Conservation (phyloP, 2,113 vertebrate species). For the Camelus dromedarius region DNA sequence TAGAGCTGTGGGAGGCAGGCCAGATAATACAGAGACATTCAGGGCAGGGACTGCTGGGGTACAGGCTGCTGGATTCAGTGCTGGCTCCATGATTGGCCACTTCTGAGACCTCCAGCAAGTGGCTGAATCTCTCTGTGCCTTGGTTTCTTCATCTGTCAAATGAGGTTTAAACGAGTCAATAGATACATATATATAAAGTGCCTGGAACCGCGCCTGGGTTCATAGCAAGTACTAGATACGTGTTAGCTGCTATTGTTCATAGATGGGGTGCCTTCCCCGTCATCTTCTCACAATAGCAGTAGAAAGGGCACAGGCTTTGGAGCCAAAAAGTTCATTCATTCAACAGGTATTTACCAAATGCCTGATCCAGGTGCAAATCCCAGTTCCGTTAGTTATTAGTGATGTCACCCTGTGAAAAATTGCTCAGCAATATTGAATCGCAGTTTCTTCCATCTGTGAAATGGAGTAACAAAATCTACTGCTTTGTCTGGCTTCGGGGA, state of each 20-base stretch:
- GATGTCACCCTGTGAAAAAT: background rate
- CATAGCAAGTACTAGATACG: background rate
- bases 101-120: background rate
- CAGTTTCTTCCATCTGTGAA: background rate
- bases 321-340: background rate
- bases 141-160: background rate
- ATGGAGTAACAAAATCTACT: background rate
- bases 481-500: background rate
- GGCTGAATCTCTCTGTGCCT: background rate
- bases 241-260: background rate
- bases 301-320: background rate
- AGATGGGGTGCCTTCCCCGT: background rate
- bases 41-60: background rate
- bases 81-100: rapidly evolving
- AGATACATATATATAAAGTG: background rate
- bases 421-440: background rate
- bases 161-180: background rate
- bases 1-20: background rate
- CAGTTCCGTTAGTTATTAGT: background rate
- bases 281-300: background rate
- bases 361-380: background rate
- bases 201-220: too few species aligned
- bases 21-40: background rate
- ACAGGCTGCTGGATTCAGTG: background rate
- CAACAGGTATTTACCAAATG: background rate